phyloP scores from a whole-genome alignment of 2,888 invertebrate species.

The Epinotia nisella region DNA sequence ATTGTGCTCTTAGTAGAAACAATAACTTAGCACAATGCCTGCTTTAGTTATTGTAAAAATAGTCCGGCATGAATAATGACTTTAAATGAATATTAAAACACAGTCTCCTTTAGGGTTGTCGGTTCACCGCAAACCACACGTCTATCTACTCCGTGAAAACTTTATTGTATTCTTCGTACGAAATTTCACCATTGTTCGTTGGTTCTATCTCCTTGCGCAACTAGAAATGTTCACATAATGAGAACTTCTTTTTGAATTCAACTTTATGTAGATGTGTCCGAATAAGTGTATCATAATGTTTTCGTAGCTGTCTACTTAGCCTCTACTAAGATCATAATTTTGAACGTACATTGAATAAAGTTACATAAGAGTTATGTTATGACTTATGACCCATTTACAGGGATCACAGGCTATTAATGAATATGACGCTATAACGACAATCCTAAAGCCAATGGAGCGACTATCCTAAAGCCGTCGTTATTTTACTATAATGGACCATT shows the following conservation, averaged over 20 bases:
- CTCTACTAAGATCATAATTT: not conserved
- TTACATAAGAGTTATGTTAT: slow-evolving; percentile 22
- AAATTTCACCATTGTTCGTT: slow-evolving; percentile 44
- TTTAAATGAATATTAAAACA: not conserved
- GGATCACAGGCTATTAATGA: slow-evolving; percentile 8
- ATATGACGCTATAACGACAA: slow-evolving; percentile 18
- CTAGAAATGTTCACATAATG: slow-evolving; percentile 15
- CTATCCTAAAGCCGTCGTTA: slow-evolving; percentile 11
- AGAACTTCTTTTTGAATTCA: slow-evolving; percentile 7
- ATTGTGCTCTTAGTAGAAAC: not conserved
- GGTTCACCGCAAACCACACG: slow-evolving; percentile 22
- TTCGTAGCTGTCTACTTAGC: not conserved
- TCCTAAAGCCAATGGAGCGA: not conserved
- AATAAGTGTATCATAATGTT: not conserved
- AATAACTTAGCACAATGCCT: not conserved
- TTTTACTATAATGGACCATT: slow-evolving; percentile 20
- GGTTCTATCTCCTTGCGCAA: slow-evolving; percentile 26
- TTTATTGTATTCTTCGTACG: slow-evolving; percentile 37
- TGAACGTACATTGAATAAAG: not conserved
- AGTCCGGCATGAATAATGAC: not conserved
- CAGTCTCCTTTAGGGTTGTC: slow-evolving; percentile 3
- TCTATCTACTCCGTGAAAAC: slow-evolving; percentile 20
- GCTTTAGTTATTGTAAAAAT: not conserved
- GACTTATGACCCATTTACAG: slow-evolving; percentile 8
- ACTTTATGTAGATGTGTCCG: not conserved